Evolutionary conservation across 2,888 invertebrate genomes (phyloP).

Genomic region (Priocnemis perturbator): DNA sequence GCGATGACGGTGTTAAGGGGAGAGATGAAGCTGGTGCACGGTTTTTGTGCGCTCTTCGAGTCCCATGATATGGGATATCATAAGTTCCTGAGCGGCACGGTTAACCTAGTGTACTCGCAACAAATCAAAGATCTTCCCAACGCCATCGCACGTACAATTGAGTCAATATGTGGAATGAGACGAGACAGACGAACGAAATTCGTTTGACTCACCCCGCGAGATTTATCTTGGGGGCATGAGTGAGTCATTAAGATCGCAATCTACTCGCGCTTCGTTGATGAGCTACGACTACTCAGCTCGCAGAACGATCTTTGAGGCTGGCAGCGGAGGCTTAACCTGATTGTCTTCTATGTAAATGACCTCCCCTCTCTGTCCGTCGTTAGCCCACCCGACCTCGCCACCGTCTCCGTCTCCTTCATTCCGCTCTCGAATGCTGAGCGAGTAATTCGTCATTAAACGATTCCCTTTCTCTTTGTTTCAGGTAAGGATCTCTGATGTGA

Average conservation of each 20-base stretch:
- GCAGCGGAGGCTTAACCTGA: slow-evolving; percentile 21
- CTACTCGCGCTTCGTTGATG: slow-evolving; percentile 53
- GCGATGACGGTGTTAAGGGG: no score
- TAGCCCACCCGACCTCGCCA: background rate
- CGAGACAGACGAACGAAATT: no score
- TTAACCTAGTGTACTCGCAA: no score
- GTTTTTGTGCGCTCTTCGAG: no score
- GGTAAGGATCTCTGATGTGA: slow-evolving; percentile 57
- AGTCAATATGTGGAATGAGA: no score
- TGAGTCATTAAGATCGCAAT: slow-evolving; percentile 68
- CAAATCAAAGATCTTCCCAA: no score
- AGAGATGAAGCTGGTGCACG: no score
- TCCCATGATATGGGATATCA: no score
- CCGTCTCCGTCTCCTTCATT: no score
- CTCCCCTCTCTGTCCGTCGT: slow-evolving; percentile 24
- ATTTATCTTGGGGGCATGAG: slow-evolving; percentile 41
- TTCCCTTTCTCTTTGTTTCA: slow-evolving; percentile 59
- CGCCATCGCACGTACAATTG: slow-evolving; percentile 2
- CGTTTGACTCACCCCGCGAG: background rate
- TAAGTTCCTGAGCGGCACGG: no score
- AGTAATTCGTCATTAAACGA: slow-evolving; percentile 9
- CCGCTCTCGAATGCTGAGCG: no score
- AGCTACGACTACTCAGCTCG: slow-evolving; percentile 39
- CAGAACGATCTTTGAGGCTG: slow-evolving; percentile 20
- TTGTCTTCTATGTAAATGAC: slow-evolving; percentile 30